These are phyloP conservation scores for Sinosuthora webbiana DNA, from an alignment of 2,113 vertebrate species.

Conservation along the genomic window DNA sequence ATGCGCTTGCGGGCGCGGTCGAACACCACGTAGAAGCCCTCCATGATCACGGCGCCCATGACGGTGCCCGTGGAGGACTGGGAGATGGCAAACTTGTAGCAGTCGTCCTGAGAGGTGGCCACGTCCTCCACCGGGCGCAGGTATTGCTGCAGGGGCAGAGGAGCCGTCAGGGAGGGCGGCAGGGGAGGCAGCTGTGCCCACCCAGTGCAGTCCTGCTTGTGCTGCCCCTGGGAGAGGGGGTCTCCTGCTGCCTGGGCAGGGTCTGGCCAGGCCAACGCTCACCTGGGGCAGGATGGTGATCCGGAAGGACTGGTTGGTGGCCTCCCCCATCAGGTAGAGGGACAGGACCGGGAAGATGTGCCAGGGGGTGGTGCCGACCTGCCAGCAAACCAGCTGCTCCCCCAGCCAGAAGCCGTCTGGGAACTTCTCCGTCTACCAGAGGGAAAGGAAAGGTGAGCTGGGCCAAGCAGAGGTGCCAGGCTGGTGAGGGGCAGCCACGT, in stretches of 20 bases:
- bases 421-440: conserved; percentile 90
- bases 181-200: background rate
- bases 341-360: conserved; percentile 97
- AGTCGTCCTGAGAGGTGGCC: conserved; percentile 93
- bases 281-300: conserved; percentile 99
- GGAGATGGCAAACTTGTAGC: conserved; percentile 97
- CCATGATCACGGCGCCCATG: conserved; percentile 98
- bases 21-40: conserved; percentile 96
- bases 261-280: background rate
- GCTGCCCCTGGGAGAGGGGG: too few relatives aligned
- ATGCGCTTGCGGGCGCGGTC: conserved; percentile 90
- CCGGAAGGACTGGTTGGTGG: conserved; percentile 94
- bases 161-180: rapidly evolving
- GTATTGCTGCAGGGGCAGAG: conserved; percentile 84
- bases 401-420: conserved; percentile 95
- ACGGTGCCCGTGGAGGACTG: conserved; percentile 96
- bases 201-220: rapidly evolving
- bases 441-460: background rate
- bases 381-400: conserved; percentile 98
- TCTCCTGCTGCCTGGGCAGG: background rate
- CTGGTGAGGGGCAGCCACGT: background rate
- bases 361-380: conserved; percentile 94
- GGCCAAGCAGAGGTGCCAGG: background rate
- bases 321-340: conserved; percentile 95
- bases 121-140: conserved; percentile 93